A percentile compares a stretch with the other conserved stretches of the same genome.
Evolutionary conservation across 2,888 invertebrate species (phyloP).

Genomic region (Doris montereyensis): DNA sequence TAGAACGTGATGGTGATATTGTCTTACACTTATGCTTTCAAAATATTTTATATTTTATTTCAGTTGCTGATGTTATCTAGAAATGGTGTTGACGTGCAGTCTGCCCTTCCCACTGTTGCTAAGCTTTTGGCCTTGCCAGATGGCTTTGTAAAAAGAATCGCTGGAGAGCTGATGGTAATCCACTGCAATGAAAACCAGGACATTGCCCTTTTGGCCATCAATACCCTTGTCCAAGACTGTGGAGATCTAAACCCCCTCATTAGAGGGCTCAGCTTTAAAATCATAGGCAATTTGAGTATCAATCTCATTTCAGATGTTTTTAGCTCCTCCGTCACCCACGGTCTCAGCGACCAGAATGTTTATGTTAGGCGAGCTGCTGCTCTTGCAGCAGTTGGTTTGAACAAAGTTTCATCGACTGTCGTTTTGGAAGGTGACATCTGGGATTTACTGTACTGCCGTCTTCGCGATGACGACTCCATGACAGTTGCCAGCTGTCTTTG

Average conservation of each 20-base stretch:
- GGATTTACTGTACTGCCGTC: constrained; percentile 64
- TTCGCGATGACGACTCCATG: constrained; percentile 68
- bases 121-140: constrained; percentile 66
- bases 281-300: constrained; percentile 49
- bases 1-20: no score
- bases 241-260: constrained; percentile 68
- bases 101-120: constrained; percentile 59
- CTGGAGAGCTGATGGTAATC: constrained; percentile 56
- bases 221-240: constrained; percentile 68
- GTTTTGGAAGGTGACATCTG: constrained; percentile 56
- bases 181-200: constrained; percentile 54
- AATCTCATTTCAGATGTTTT: constrained; percentile 57
- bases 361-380: constrained; percentile 68
- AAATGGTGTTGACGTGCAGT: constrained; percentile 46
- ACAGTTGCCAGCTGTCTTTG: constrained; percentile 66
- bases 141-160: constrained; percentile 63
- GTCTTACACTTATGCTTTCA: no score
- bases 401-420: constrained; percentile 43
- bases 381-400: constrained; percentile 49
- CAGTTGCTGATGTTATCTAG: constrained; percentile 41
- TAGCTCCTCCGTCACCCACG: constrained; percentile 49
- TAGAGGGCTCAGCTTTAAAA: constrained; percentile 44
- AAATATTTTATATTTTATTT: no score
- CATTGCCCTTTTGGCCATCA: constrained; percentile 66
- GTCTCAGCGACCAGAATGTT: constrained; percentile 64